These are phyloP conservation scores for Cybosia mesomella DNA, from an alignment of 2,888 invertebrate genomes.

Conservation along the genomic window DNA sequence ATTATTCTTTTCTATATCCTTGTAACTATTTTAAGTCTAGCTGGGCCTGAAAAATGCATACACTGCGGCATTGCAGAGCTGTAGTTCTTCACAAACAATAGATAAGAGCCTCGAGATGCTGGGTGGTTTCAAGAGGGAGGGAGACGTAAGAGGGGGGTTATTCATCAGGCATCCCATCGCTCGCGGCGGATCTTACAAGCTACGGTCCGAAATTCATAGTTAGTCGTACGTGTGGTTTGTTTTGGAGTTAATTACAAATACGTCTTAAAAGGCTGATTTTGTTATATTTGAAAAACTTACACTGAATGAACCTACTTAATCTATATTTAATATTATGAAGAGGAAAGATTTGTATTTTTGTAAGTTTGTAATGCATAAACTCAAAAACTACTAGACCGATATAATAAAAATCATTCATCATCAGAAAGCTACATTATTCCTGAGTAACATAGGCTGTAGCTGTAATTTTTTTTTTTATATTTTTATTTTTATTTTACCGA, in stretches of 20 bases:
- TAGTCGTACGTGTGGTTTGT: constrained; percentile 17
- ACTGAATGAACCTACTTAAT: not conserved
- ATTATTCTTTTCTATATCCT: constrained; percentile 43
- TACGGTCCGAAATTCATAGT: constrained; percentile 31
- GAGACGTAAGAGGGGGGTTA: constrained; percentile 20
- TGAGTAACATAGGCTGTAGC: no score
- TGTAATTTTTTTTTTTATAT: no score
- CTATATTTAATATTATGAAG: no score
- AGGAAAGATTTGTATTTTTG: no score
- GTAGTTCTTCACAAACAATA: constrained; percentile 67
- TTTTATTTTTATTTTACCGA: no score
- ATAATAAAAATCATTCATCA: no score
- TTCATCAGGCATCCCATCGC: constrained; percentile 34
- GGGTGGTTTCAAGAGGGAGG: constrained; percentile 42
- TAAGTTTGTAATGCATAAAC: no score
- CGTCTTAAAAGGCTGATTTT: not conserved
- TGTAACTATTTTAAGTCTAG: constrained; percentile 50
- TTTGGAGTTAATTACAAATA: constrained; percentile 37
- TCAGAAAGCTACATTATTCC: no score
- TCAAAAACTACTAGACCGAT: no score
- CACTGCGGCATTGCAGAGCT: constrained; percentile 43
- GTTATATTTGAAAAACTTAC: not conserved
- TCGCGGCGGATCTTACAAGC: constrained; percentile 18
- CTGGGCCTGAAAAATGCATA: constrained; percentile 45
- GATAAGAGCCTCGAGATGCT: constrained; percentile 62